Base-by-base conservation (phyloP, 2,797 vertebrate species). In the Mormyrops boulengeri region DNA sequence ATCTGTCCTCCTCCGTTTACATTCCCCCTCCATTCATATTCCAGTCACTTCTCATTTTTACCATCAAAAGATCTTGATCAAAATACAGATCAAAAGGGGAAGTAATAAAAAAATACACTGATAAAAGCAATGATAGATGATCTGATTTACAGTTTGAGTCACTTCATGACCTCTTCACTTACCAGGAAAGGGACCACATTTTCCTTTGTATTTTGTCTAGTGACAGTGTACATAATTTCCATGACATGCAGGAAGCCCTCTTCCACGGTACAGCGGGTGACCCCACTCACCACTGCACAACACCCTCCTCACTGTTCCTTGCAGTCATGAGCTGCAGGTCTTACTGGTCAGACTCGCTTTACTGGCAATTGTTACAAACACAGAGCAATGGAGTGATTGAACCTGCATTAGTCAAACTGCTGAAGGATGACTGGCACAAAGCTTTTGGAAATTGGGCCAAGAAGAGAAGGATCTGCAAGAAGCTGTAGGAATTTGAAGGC, bases 141-240 rank as follows among this genome's bases (percentile, higher is more conserved):
- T n/a, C 22, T 87, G 49, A 50, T 87, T 87, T 87, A 52, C 49
- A 77, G 49, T 44, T 82, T 89, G 89, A 89, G 60, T 89, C 89
- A 89, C 12, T 87, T 57, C 12, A 17, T 44, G 49, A 53, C 17
- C 89, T 87, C 88, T 82, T 82, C 62, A 22, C 85, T 89, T 89
- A 89, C 85, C 89, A 87, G 85, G 89, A 89, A 89, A 85, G 53
- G 62, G 66, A 57, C 60, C 41, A n/a, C 62, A 73, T 87, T 89
- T 89, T 87, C 82, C 62, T 82, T 44, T 73, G 60, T 38, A 41
- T 3, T 34, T n/a, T 89, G 82, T 66, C 52, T 30, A 34, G 19
- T 80, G 47, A 53, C 14, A 50, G 60, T 3, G 50, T 62, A 14
- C 84, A 87, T 50, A 77, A 44, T 87, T 89, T 89, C 89, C 89